Base-by-base conservation (phyloP, 2,797 vertebrate species). In the Agapornis canus region DNA sequence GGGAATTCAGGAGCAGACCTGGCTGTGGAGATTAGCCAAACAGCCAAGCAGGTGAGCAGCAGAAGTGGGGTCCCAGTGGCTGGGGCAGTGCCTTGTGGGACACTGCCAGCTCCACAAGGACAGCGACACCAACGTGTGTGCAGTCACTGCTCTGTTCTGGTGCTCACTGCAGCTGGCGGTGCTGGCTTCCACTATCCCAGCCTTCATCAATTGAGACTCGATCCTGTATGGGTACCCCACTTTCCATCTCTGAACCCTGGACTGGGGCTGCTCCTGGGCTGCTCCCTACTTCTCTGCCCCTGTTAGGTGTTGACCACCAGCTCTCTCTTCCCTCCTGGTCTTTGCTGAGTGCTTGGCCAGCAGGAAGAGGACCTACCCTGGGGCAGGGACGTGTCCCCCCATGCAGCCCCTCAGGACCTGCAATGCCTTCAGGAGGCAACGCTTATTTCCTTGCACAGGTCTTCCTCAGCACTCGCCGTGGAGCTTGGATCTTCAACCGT, bases 381-480 rank as follows among this genome's bases (percentile, higher is more conserved):
- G 31, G 32, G 32, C 13, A 11, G 59, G 37, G 45, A 37, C 4
- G 3, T 6, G 2, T 10, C 13, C 4, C 7, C 0, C 1, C 4
- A 9, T 11, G 31, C n/a, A 82, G 26, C 20, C 15, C 40, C 39
- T 26, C 39, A 66, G 19, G 12, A 63, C 13, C 3, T 4, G 20
- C 65, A 54, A 39, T 64, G 63, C 29, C 40, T 40, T 47, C 56
- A 82, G 42, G 6, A 65, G 27, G 4, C 2, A 3, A 35, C 12
- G 12, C 22, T 94, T 75, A 35, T 40, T 54, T 45, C 40, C 19
- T 57, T 22, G 12, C 35, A 40, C 94, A 99, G 99, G 99, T 99
- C 4, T 99, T 99, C 94, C 98, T 99, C 85, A 99, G 99, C 93
- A 99, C 98, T 29, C 98, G 98, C 40, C 91, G 98, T 39, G 99